A percentile compares a stretch with the other conserved stretches of the same genome.
Evolutionary conservation across 1,140 invertebrate species (phyloP).

Genomic region (Chionoecetes opilio): DNA sequence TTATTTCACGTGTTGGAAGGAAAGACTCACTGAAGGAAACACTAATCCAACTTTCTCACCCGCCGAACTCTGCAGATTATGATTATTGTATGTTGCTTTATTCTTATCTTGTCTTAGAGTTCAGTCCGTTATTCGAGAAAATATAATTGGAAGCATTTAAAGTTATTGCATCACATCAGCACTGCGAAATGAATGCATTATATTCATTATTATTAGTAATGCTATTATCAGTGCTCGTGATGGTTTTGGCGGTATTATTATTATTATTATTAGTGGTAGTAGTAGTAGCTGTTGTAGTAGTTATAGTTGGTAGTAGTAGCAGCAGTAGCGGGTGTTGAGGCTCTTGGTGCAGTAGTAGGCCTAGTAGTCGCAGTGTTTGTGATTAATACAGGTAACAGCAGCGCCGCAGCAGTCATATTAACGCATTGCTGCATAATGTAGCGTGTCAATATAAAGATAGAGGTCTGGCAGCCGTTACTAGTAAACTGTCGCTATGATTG

Average conservation of each 20-base stretch:
- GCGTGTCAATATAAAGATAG: not conserved
- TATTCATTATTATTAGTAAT: not conserved
- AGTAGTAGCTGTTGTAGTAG: not conserved
- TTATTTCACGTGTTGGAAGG: too few relatives aligned
- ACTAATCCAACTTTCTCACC: not conserved
- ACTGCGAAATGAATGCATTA: too few relatives aligned
- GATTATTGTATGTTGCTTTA: not conserved
- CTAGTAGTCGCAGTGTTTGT: not conserved
- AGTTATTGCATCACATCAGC: too few relatives aligned
- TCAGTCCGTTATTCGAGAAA: too few relatives aligned
- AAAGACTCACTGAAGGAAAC: too few relatives aligned
- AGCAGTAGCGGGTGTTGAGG: too few relatives aligned
- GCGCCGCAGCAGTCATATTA: too few relatives aligned
- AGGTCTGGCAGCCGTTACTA: not conserved
- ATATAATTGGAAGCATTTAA: too few relatives aligned
- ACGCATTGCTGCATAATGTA: not conserved
- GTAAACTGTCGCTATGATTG: not conserved
- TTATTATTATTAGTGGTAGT: not conserved
- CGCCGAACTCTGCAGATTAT: not conserved
- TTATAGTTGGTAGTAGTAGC: not conserved
- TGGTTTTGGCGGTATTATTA: not conserved
- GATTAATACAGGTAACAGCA: not conserved
- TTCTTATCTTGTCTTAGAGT: not conserved
- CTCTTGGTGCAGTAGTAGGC: too few relatives aligned
- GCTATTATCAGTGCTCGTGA: not conserved